A percentile compares a stretch with the other conserved stretches of the same genome.
Conservation (phyloP, 1,140 invertebrate species). For the Conus ventricosus region DNA sequence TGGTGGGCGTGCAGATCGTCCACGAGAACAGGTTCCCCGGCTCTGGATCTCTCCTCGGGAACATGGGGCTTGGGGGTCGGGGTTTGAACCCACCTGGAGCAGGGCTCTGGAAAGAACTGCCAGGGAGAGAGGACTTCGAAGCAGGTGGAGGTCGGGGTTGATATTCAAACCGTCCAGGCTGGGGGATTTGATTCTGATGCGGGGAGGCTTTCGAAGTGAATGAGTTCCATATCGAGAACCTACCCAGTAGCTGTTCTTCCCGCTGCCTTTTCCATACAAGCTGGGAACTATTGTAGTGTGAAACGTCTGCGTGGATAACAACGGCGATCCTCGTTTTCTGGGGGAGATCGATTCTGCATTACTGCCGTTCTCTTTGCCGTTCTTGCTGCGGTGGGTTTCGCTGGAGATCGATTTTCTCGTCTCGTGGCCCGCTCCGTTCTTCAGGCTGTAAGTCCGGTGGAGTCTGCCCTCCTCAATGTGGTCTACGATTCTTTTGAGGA, state of each 20-base stretch:
- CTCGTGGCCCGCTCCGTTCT: background rate
- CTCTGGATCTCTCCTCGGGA: background rate
- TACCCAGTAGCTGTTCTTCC: too few relatives aligned
- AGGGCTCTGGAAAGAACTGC: background rate
- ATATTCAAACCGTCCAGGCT: background rate
- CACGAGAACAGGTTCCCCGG: background rate
- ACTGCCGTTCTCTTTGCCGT: background rate
- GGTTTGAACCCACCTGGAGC: background rate
- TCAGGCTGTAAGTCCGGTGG: background rate
- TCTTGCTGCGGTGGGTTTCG: background rate
- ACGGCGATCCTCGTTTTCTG: background rate
- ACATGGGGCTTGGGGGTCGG: background rate
- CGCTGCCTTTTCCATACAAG: too few relatives aligned
- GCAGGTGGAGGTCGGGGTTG: background rate
- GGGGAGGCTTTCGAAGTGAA: background rate
- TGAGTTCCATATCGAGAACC: too few relatives aligned
- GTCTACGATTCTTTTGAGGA: background rate
- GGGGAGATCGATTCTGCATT: background rate
- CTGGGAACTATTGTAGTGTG: background rate
- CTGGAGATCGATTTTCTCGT: background rate
- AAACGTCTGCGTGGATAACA: background rate
- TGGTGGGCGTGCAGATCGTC: constrained; percentile 20
- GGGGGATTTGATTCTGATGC: background rate
- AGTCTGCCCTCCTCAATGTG: background rate
- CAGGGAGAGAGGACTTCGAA: background rate